Evolutionary conservation across 2,888 invertebrate species (phyloP), one percentile per base, ranked within the genome.

Genomic region (Drosophila ustulata): DNA sequence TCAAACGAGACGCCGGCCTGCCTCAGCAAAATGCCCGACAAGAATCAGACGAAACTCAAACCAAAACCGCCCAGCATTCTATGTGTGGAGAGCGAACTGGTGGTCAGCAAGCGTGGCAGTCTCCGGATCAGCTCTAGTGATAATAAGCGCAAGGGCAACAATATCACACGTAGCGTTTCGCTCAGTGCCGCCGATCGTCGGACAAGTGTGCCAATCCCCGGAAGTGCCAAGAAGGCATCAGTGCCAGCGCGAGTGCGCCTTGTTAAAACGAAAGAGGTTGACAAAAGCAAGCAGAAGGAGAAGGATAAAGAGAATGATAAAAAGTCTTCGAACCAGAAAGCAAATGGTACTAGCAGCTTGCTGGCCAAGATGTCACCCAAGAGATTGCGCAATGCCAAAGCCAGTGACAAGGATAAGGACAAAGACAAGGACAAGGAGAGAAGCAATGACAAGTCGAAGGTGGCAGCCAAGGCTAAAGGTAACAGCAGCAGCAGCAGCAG

Each of bases 1-100:
- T 82, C 89, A 11, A 91, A 91, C 55, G 88, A 90, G 57, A 90
- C 94, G 51, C 93, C 94, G 73, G 94, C 94, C 63, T 94, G 94
- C 88, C 93, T 94, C 80, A 90, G 90, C 86, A 90, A 92, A 89
- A 88, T 93, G 91, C 90, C 92, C 11, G 88, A 88, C 56, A 91
- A 89, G 75, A 90, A 89, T 37, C 70, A 75, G 45, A 86, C 84
- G 51, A 89, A 88, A 30, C 66, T 78, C 2, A 92, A 90, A 71
- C 84, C 89, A 4, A 92, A 92, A 61, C 82, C 90, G 45, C 90
- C 89, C 71, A 91, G 89, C 51, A 86, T 92, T 37, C 66, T 92
- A n/a, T 91, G 90, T 70, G 90, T 92, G 51, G 92, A 93, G 63
- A 92, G 91, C 77, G 92, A 92, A 71, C 71, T 92, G 75, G 86